These are phyloP conservation scores for Coleophora flavipennella DNA, from an alignment of 2,888 invertebrate genomes.

Conservation along the genomic window DNA sequence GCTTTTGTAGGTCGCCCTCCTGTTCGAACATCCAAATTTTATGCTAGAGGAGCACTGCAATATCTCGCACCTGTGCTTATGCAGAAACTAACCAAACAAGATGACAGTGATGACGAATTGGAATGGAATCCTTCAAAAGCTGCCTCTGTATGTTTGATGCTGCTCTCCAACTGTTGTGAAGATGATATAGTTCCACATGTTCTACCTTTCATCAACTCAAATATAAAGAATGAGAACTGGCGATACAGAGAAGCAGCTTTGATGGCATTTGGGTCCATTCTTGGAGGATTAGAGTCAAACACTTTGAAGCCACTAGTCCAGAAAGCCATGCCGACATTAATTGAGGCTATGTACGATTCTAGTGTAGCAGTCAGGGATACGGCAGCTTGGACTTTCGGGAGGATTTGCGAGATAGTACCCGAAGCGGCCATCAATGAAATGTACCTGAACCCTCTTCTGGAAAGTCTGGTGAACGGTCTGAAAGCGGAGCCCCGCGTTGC, in stretches of 20 bases:
- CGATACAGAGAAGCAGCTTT: constrained; percentile 95
- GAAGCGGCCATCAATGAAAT: constrained; percentile 93
- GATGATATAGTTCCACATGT: constrained; percentile 97
- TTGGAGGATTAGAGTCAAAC: constrained; percentile 90
- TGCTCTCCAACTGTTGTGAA: constrained; percentile 97
- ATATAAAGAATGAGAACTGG: constrained; percentile 96
- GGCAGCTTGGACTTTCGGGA: constrained; percentile 97
- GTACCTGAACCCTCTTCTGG: constrained; percentile 85
- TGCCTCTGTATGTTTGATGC: constrained; percentile 98
- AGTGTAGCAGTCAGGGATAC: constrained; percentile 97
- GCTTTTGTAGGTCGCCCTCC: constrained; percentile 85
- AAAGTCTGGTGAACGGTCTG: constrained; percentile 87
- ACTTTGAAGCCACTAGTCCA: constrained; percentile 95
- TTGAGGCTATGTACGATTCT: constrained; percentile 93
- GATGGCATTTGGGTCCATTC: constrained; percentile 97
- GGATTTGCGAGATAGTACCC: constrained; percentile 97
- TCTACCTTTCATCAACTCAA: constrained; percentile 95
- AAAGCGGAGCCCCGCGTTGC: constrained; percentile 97
- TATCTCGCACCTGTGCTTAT: constrained; percentile 95
- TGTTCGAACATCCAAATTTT: constrained; percentile 91
- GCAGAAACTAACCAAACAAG: constrained; percentile 95
- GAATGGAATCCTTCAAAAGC: constrained; percentile 99
- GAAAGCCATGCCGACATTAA: constrained; percentile 96
- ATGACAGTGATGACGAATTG: constrained; percentile 97
- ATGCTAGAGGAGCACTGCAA: constrained; percentile 98